A percentile compares a stretch with the other conserved stretches of the same genome.
These are phyloP conservation scores for Philotrypesis tridentata DNA, from an alignment of 1,140 invertebrate species.

Conservation along the genomic window DNA sequence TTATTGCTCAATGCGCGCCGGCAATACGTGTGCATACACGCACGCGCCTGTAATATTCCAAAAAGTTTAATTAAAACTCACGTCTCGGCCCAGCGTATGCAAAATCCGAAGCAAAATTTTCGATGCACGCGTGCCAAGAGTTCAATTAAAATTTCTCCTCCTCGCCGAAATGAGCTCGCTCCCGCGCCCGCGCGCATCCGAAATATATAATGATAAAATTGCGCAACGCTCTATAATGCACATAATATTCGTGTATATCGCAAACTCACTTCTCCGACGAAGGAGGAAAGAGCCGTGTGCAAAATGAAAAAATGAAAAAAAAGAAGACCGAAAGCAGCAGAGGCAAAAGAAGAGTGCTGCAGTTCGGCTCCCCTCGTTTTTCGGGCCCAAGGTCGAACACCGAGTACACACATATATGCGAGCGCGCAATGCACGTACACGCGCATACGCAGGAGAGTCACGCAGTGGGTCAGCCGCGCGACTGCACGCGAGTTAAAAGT, in stretches of 20 bases:
- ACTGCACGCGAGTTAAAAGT: slow-evolving; percentile 55
- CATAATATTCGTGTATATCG: background rate
- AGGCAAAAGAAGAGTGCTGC: slow-evolving; percentile 61
- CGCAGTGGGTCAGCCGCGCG: slow-evolving; percentile 67
- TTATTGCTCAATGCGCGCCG: background rate
- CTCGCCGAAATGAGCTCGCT: no score
- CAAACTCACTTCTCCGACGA: background rate
- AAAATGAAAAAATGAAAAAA: no score
- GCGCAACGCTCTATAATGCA: no score
- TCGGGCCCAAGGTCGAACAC: slow-evolving; percentile 64
- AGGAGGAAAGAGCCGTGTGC: background rate
- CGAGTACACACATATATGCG: background rate
- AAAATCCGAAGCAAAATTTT: no score
- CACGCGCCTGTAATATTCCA: background rate
- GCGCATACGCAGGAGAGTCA: no score
- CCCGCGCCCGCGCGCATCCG: background rate
- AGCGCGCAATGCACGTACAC: background rate
- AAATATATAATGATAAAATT: no score
- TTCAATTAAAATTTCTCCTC: no score
- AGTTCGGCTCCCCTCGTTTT: slow-evolving; percentile 55
- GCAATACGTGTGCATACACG: no score
- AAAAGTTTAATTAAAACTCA: background rate
- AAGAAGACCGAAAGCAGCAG: slow-evolving; percentile 30
- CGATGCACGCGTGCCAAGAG: no score
- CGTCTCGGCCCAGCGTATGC: no score